Conservation (phyloP, 2,113 vertebrate species). For the Hippocampus zosterae region DNA sequence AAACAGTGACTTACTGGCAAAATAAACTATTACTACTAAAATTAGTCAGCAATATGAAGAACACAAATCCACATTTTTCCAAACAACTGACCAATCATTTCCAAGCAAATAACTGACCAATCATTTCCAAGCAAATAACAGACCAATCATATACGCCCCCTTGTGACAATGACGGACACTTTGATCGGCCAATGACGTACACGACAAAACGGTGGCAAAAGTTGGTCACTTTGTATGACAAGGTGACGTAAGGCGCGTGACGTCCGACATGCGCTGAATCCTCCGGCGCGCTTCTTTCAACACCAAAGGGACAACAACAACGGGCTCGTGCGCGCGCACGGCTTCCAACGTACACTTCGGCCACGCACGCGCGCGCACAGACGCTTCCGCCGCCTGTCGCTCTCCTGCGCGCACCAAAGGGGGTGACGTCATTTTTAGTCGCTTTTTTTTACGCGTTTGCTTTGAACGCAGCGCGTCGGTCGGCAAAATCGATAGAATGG, state of each 20-base stretch:
- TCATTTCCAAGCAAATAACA: too few species aligned
- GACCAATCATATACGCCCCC: background rate
- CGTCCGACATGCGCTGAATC: background rate
- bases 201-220: background rate
- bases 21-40: background rate
- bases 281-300: background rate
- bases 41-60: background rate
- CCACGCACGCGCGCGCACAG: too few species aligned
- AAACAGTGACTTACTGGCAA: background rate
- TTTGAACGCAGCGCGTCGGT: background rate
- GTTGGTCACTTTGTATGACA: background rate
- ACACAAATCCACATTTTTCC: background rate
- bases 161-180: background rate
- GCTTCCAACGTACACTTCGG: background rate
- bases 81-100: background rate
- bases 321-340: background rate
- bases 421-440: background rate
- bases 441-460: background rate
- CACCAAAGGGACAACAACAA: background rate
- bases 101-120: background rate
- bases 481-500: background rate
- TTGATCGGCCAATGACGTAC: background rate
- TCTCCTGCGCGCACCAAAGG: background rate
- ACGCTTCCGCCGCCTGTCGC: background rate
- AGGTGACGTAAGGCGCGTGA: background rate